phyloP scores from a whole-genome alignment of 1,140 invertebrate species.

The Littorina saxatilis region DNA sequence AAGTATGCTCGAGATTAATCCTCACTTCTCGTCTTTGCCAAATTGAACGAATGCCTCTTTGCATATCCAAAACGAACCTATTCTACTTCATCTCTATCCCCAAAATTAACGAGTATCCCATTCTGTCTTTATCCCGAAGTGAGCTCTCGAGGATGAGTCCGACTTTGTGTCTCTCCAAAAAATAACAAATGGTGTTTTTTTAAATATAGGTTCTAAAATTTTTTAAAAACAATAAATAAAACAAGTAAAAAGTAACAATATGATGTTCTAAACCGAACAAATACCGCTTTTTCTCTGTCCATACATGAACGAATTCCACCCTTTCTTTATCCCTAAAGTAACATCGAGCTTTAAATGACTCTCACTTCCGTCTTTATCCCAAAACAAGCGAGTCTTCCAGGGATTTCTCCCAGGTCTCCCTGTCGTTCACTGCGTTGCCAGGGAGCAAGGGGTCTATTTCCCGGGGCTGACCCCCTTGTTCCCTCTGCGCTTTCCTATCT shows the following conservation, averaged over 20 bases:
- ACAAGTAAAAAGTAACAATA: neutral
- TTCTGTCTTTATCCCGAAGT: no score
- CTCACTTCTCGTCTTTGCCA: no score
- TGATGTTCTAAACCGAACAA: neutral
- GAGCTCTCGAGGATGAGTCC: no score
- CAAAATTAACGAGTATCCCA: no score
- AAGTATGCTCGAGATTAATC: no score
- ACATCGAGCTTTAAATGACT: neutral
- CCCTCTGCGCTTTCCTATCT: neutral
- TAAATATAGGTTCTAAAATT: neutral
- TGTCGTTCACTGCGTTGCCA: neutral
- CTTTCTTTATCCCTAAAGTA: neutral
- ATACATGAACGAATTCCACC: no score
- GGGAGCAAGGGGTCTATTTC: slow-evolving; percentile 19
- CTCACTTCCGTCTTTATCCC: neutral
- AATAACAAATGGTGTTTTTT: neutral
- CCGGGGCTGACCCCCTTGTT: neutral
- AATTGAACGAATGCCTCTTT: no score
- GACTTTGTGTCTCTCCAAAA: no score
- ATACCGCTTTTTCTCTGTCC: neutral
- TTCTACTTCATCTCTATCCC: no score
- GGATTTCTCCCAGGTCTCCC: neutral
- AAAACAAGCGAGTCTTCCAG: neutral
- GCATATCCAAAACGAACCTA: no score
- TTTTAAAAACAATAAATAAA: neutral